phyloP scores from a whole-genome alignment of 2,888 invertebrate species.

The Sisyra terminalis region DNA sequence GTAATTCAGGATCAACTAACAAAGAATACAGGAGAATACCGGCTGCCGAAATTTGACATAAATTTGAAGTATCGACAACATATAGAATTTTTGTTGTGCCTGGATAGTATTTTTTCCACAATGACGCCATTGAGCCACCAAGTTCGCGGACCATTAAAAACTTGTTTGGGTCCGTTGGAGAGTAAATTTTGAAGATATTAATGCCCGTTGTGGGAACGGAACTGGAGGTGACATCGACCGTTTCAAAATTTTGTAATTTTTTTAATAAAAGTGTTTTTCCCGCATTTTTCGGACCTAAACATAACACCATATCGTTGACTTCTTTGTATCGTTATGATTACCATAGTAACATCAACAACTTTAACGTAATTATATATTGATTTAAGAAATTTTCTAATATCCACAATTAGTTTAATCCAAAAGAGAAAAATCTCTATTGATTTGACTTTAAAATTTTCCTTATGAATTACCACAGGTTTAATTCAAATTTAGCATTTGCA shows the following conservation, averaged over 20 bases:
- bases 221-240: slow-evolving; percentile 58
- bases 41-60: slow-evolving; percentile 74
- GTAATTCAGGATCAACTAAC: slow-evolving; percentile 52
- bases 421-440: too few species aligned
- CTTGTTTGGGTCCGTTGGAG: slow-evolving; percentile 19
- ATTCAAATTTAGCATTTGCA: too few species aligned
- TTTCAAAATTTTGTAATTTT: slow-evolving; percentile 49
- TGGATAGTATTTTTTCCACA: slow-evolving; percentile 63
- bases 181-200: slow-evolving; percentile 50
- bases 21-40: slow-evolving; percentile 65
- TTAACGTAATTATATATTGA: too few species aligned
- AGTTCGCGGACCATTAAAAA: slow-evolving; percentile 42
- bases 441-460: too few species aligned
- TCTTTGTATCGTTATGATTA: background rate
- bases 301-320: slow-evolving; percentile 28
- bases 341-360: too few species aligned
- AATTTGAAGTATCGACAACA: slow-evolving; percentile 69
- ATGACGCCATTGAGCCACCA: slow-evolving; percentile 66
- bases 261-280: slow-evolving; percentile 69
- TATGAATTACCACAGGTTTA: too few species aligned
- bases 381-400: too few species aligned
- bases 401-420: too few species aligned
- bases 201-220: slow-evolving; percentile 69
- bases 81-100: slow-evolving; percentile 53
- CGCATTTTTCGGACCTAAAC: slow-evolving; percentile 62